Base-by-base conservation (phyloP, 2,888 invertebrate genomes). In the Euproctis similis region DNA sequence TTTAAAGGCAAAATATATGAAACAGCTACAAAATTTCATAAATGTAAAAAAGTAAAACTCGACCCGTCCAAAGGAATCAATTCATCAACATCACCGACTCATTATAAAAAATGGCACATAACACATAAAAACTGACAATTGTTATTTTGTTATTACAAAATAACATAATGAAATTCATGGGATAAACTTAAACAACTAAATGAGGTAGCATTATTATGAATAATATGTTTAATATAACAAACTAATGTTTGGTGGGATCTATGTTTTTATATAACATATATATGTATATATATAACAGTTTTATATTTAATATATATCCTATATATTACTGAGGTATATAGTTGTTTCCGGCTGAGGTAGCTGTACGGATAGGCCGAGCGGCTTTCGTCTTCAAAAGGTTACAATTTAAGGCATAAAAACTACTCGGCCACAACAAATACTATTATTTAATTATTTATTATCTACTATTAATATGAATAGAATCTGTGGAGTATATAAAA, bases 231-330 rank as follows among this genome's bases (percentile, higher is more conserved):
- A 73, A 57, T 58, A 67, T 70, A 73, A 54, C 59, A 49, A 64
- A 59, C 68, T 78, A 75, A 73, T 59, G 75, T 76, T 80, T 80
- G 82, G 82, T 82, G 82, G 82, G 82, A 80, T 77, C 68, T 65
- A 78, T 57, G 64, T 59, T 63, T 66, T 61, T n/a, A n/a, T n/a
- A n/a, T n/a, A n/a, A n/a, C n/a, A n/a, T n/a, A n/a, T n/a, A 67
- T 56, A 59, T 46, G 46, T 75, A 70, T 71, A 72, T 66, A 65
- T n/a, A 66, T 53, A 74, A 72, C 71, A 74, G 48, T 52, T 50
- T 67, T 22, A 12, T 12, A 10, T 22, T 72, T 74, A 74, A 63
- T 65, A 73, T 72, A 76, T 59, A 60, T 64, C 64, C 75, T 80
- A 80, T 71, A 66, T 71, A 64, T 73, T 72, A 71, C 58, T 80